Percentiles rank a stretch among this genome's conserved stretches.
Conservation (phyloP, 2,113 vertebrate genomes). For the Castor canadensis region DNA sequence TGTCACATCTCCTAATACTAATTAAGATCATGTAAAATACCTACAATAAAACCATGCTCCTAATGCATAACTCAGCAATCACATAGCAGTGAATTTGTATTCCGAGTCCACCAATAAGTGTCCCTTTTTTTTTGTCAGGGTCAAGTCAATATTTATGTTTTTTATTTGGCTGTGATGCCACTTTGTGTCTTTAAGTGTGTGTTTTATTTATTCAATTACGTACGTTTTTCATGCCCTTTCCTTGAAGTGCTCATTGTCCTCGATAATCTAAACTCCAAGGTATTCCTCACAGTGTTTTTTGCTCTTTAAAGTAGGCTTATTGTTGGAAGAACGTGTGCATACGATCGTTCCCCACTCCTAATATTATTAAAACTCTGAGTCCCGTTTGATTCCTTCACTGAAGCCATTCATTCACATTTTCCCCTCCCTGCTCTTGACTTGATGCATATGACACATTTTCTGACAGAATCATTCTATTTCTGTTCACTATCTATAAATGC, state of each 20-base stretch:
- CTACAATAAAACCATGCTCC: too few relatives aligned
- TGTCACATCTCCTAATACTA: not conserved
- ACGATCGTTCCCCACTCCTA: not conserved
- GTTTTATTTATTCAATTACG: not conserved
- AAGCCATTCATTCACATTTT: not conserved
- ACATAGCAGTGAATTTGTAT: too few relatives aligned
- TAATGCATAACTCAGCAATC: too few relatives aligned
- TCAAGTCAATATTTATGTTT: not conserved
- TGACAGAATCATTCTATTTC: not conserved
- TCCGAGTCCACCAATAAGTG: not conserved
- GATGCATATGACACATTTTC: not conserved
- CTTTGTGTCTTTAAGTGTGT: not conserved
- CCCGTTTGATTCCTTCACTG: not conserved
- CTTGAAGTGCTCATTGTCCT: not conserved
- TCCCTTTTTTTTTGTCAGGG: not conserved
- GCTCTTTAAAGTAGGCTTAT: not conserved
- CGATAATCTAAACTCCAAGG: not conserved
- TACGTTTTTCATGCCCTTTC: not conserved
- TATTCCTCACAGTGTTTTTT: not conserved
- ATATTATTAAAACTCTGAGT: not conserved
- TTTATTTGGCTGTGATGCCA: not conserved
- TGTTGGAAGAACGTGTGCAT: not conserved
- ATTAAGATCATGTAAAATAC: too few relatives aligned
- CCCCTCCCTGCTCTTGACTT: not conserved
- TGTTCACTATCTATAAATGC: not conserved